Evolutionary conservation across 35 echinoderm and acorn worm species (phyloP), one percentile per base, ranked within the genome.

Genomic region (Apostichopus parvimensis): DNA sequence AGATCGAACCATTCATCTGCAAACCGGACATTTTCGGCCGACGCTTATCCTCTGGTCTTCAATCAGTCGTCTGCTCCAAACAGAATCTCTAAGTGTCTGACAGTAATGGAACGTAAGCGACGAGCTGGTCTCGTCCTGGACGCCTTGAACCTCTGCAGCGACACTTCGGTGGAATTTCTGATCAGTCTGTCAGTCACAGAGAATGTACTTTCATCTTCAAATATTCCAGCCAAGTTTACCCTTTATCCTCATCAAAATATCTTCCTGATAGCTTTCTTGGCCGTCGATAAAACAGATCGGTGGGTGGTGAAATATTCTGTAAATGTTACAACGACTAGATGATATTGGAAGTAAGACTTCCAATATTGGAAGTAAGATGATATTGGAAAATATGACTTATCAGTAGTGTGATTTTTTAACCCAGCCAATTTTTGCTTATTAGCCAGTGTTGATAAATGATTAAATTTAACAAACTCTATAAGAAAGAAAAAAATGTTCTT

Each of bases 241-340:
- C 55, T 84, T 21, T 12, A 84, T 84, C 17, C 54, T 20, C 18
- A 56, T 84, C 81, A 84, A 6, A 84, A 84, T 84, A 54, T 84
- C 54, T 84, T 84, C 56, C 18, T 84, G 15, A 55, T 84, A 12
- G 55, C 17, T 15, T 84, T 84, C 24, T 22, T 84, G 4, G 81
- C 54, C 17, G 17, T 84, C 8, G 81, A 15, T 59, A 58, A 84
- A 84, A 58, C 81, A 6, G 81, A 84, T 15, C 81, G 58, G 6
- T 84, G 81, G 81, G 12, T 10, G 17, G 55, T 24, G 5, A 84
- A 84, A 14, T 84, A 84, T 59, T 58, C 53, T 2, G 56, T 84
- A 59, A 84, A 84, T 58, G 15, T 84, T 56, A 84, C 81, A 58
- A 26, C 14, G 5, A 26, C 52, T 18, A 20, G 79, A 20, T 57